Conservation (phyloP, 2,113 vertebrate species). For the Zootoca vivipara region DNA sequence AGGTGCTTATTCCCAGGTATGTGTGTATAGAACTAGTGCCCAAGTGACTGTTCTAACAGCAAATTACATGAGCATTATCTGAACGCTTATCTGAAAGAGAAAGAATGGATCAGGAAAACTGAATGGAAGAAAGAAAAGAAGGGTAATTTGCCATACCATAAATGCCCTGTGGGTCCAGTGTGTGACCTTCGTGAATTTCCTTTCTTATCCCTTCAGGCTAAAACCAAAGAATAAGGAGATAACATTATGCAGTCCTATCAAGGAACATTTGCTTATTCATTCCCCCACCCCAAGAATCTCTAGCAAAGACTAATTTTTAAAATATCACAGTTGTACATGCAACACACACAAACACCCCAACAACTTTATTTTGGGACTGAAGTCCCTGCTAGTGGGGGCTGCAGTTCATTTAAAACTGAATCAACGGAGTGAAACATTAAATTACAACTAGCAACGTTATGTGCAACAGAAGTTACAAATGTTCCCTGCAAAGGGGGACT, state of each 20-base stretch:
- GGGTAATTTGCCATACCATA: constrained; percentile 79
- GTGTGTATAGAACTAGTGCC: neutral
- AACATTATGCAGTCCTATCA: neutral
- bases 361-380: neutral
- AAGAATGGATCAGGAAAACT: neutral
- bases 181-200: constrained; percentile 77
- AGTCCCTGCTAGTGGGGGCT: neutral
- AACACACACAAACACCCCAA: neutral
- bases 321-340: neutral
- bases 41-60: neutral
- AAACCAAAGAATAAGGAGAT: constrained; percentile 49
- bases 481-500: too few relatives aligned
- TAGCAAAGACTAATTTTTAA: neutral
- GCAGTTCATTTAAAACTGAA: neutral
- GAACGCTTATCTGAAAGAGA: neutral
- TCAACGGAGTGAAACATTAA: neutral
- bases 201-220: constrained; percentile 90
- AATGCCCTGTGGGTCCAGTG: constrained; percentile 87
- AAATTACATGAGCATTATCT: neutral
- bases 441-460: neutral
- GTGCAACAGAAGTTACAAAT: neutral
- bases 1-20: neutral
- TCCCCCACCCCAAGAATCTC: neutral
- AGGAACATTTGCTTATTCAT: neutral
- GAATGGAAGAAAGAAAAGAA: neutral